Percentiles rank a stretch among this genome's conserved stretches.
phyloP scores from a whole-genome alignment of 1,140 invertebrate genomes.

The Rhysida immarginata region DNA sequence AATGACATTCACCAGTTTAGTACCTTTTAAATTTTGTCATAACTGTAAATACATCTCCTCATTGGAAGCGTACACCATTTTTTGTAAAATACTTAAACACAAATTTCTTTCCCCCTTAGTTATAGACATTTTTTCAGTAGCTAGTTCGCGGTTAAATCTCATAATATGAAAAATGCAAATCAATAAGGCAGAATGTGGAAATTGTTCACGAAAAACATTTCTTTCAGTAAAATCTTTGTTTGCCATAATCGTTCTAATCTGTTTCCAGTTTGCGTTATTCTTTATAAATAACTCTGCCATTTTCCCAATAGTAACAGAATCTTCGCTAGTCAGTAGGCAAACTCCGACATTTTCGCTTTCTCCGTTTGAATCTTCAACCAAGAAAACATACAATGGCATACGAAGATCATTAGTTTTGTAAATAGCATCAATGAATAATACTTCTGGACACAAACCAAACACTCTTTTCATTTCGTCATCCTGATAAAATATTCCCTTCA shows the following conservation, averaged over 20 bases:
- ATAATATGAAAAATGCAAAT: not conserved
- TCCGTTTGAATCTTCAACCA: not conserved
- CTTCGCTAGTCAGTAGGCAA: not conserved
- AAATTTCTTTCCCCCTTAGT: not conserved
- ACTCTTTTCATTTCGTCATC: not conserved
- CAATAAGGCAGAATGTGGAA: not conserved
- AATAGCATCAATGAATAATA: not conserved
- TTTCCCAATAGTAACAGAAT: not conserved
- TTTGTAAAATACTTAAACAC: not conserved
- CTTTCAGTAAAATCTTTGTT: not conserved
- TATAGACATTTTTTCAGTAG: not conserved
- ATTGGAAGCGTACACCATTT: not conserved
- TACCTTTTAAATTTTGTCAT: not conserved
- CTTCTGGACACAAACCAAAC: not conserved
- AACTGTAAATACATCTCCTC: not conserved
- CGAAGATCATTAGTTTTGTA: not conserved
- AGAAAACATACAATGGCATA: not conserved
- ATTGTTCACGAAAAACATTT: not conserved
- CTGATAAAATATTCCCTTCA: not conserved
- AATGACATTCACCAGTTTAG: not conserved
- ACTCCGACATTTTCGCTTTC: not conserved
- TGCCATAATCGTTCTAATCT: not conserved
- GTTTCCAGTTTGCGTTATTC: not conserved
- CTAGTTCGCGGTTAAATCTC: not conserved
- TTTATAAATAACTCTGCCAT: not conserved